Evolutionary conservation across 1,140 invertebrate species (phyloP), one percentile per base, ranked within the genome.

Genomic region (Uloborus diversus): DNA sequence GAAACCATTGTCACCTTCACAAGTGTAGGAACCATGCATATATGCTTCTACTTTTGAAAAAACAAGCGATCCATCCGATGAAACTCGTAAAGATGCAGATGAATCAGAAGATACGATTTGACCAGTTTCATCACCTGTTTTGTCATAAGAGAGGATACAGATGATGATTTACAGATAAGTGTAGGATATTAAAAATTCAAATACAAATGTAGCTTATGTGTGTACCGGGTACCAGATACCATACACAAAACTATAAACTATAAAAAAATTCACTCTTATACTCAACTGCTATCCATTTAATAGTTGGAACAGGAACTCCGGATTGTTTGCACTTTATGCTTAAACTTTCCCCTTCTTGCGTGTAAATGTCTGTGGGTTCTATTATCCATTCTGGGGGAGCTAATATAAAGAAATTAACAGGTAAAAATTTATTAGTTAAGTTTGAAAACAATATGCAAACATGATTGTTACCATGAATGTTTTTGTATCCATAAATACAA

Each of bases 331-430:
- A 70, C 13, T 56, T 17, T 56, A 70, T 51, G 20, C 20, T 57
- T 9, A 70, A 14, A 17, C n/a, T 42, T 61, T 35, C 30, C 4
- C 27, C 35, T 33, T 33, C 51, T 59, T 61, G 20, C 13, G 14
- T 28, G 4, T 20, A 20, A 4, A 93, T 90, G 32, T 70, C 68
- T 2, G 3, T 27, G 17, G 68, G 68, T 56, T 70, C 25, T 17
- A 56, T 25, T 20, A 37, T 32, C 68, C 68, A 70, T 13, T 3
- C 30, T n/a, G 53, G 49, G 13, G 68, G 49, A 56, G n/a, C 68
- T 70, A 28, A 32, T 30, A 56, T 27, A 20, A 56, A 13, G 30
- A 61, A 61, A 32, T 11, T 47, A 47, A 11, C n/a, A 47, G 9
- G n/a, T 47, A 47, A 47, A 47, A 11, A 47, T 11, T n/a, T n/a